phyloP scores from a whole-genome alignment of 2,113 vertebrate genomes.

The Marmota flaviventris region DNA sequence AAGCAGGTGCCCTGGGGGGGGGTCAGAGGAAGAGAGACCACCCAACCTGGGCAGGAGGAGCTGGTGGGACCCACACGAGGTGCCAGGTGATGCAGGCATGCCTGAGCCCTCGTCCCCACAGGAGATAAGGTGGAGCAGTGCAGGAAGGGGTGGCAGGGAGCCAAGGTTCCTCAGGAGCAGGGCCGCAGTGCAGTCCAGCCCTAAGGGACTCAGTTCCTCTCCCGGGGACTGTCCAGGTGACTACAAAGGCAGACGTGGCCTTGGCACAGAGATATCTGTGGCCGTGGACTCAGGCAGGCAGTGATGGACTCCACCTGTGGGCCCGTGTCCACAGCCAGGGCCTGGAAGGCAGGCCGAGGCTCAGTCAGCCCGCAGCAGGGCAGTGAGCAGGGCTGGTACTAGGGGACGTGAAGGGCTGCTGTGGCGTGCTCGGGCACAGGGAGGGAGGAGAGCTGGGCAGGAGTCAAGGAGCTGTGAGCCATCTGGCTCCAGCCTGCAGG shows the following conservation, averaged over 20 bases:
- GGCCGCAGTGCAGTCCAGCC: no score
- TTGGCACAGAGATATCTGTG: no score
- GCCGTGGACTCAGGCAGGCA: no score
- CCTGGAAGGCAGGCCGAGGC: background rate
- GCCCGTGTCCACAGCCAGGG: accelerated
- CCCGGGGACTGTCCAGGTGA: no score
- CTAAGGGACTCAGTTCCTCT: no score
- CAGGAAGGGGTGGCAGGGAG: no score
- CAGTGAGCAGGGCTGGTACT: background rate
- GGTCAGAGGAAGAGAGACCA: no score
- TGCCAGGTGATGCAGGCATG: accelerated
- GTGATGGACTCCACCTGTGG: accelerated
- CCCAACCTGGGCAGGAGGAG: no score
- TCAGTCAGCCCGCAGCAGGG: background rate
- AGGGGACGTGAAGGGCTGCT: accelerated
- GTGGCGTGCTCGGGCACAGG: accelerated
- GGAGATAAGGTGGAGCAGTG: no score
- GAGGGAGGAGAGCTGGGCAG: background rate
- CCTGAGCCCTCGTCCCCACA: no score
- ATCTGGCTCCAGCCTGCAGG: background rate
- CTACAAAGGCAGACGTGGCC: no score
- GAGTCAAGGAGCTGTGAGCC: background rate
- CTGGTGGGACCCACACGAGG: background rate
- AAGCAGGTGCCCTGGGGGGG: background rate
- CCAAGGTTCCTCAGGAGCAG: no score